Conservation (phyloP, 2,888 invertebrate genomes). For the Luffia ferchaultella region DNA sequence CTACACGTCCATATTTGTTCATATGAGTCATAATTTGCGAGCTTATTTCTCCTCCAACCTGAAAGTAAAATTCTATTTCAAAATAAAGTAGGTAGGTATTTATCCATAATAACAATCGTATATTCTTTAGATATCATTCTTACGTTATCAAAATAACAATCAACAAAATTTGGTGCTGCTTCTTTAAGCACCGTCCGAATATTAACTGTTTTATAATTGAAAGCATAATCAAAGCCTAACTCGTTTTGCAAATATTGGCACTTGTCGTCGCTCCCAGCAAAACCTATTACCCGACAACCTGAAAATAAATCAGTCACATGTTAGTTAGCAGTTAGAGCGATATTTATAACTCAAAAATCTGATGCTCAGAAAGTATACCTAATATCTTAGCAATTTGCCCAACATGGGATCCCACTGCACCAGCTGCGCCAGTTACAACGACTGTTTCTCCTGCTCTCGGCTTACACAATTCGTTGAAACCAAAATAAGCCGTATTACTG, state of each 20-base stretch:
- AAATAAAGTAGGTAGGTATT: too few relatives aligned
- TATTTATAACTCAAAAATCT: not conserved
- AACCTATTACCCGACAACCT: slow-evolving; percentile 59
- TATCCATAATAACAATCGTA: too few relatives aligned
- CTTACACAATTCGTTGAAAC: slow-evolving; percentile 73
- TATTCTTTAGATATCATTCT: too few relatives aligned
- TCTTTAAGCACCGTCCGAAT: slow-evolving; percentile 66
- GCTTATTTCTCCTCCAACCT: slow-evolving; percentile 79
- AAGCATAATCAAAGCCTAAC: slow-evolving; percentile 74
- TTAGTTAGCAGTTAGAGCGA: not conserved
- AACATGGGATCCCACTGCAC: slow-evolving; percentile 80
- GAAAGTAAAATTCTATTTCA: not conserved
- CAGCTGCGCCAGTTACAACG: slow-evolving; percentile 77
- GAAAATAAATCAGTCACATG: slow-evolving; percentile 13
- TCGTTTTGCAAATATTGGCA: slow-evolving; percentile 72
- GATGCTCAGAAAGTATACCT: slow-evolving; percentile 30
- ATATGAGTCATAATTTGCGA: slow-evolving; percentile 70
- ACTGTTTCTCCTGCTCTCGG: slow-evolving; percentile 78
- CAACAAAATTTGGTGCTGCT: slow-evolving; percentile 73
- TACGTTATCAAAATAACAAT: slow-evolving; percentile 84
- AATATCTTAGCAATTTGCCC: slow-evolving; percentile 82
- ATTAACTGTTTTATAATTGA: slow-evolving; percentile 75
- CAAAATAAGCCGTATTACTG: slow-evolving; percentile 80
- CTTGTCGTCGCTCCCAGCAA: slow-evolving; percentile 77
- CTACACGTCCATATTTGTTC: slow-evolving; percentile 71